Evolutionary conservation across 2,888 invertebrate species (phyloP).

Genomic region (Pinctada fucata): DNA sequence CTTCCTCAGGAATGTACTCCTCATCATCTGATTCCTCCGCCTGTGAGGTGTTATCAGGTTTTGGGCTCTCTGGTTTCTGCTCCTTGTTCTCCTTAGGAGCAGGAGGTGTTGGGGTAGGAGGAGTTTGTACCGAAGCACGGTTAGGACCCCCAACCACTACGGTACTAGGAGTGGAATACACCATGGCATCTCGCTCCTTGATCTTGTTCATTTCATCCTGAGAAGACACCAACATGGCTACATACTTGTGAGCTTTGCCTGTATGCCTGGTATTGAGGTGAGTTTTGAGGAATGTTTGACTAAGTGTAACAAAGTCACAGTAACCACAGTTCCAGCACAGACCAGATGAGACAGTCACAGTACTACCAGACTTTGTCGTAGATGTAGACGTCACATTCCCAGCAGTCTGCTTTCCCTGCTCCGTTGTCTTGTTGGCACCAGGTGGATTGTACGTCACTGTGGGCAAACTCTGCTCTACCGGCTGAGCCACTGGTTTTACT

Average conservation of each 20-base stretch:
- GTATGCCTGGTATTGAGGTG: slow-evolving; percentile 61
- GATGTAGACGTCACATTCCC: slow-evolving; percentile 23
- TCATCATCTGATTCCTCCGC: slow-evolving; percentile 45
- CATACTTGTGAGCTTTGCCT: slow-evolving; percentile 64
- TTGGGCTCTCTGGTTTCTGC: slow-evolving; percentile 4
- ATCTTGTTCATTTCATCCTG: slow-evolving; percentile 52
- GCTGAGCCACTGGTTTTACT: background rate
- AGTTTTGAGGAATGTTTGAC: slow-evolving; percentile 62
- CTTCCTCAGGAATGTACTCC: slow-evolving; percentile 43
- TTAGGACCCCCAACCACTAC: slow-evolving; percentile 26
- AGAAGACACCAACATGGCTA: slow-evolving; percentile 56
- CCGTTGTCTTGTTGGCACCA: slow-evolving; percentile 17
- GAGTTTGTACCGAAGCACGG: slow-evolving; percentile 8
- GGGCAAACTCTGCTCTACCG: background rate
- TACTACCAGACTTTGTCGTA: slow-evolving; percentile 28
- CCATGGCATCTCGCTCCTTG: slow-evolving; percentile 49
- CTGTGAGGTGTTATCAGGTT: slow-evolving; percentile 15
- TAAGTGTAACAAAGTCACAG: slow-evolving; percentile 63
- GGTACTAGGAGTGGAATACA: slow-evolving; percentile 33
- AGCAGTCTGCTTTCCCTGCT: slow-evolving; percentile 6
- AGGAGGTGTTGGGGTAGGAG: background rate
- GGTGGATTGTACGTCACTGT: background rate
- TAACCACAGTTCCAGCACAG: slow-evolving; percentile 69
- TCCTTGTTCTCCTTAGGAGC: slow-evolving; percentile 7
- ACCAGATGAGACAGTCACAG: slow-evolving; percentile 53